A percentile compares a stretch with the other conserved stretches of the same genome.
Conservation (phyloP, 2,888 invertebrate genomes). For the Malachius bipustulatus region DNA sequence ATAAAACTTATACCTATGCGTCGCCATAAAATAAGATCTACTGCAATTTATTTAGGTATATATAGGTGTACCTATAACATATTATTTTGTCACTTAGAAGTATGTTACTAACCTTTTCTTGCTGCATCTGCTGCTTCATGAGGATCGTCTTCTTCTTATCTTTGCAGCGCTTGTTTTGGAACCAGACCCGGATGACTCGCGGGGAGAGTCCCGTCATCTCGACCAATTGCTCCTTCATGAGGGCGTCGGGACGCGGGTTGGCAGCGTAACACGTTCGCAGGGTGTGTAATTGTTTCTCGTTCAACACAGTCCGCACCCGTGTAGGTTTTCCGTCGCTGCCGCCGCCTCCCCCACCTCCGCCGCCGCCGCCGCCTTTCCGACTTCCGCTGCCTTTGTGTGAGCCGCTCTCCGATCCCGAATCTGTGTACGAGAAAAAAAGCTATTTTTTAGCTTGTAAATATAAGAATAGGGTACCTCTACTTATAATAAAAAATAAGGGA, state of each 20-base stretch:
- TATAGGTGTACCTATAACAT: too few relatives aligned
- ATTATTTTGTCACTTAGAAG: too few relatives aligned
- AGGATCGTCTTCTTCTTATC: slow-evolving; percentile 95
- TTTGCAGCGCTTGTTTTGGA: slow-evolving; percentile 96
- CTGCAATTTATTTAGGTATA: too few relatives aligned
- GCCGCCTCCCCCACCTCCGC: slow-evolving; percentile 39
- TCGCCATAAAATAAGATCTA: too few relatives aligned
- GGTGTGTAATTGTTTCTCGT: slow-evolving; percentile 96
- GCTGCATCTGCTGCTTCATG: slow-evolving; percentile 95
- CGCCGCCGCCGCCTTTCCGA: slow-evolving; percentile 21
- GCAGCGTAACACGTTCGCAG: slow-evolving; percentile 94
- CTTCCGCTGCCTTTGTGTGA: slow-evolving; percentile 69
- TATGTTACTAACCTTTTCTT: slow-evolving; percentile 74
- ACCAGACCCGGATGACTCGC: slow-evolving; percentile 98
- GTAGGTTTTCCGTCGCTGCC: slow-evolving; percentile 89
- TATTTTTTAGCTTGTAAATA: too few relatives aligned
- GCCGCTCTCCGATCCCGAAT: slow-evolving; percentile 85
- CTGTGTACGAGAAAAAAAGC: too few relatives aligned
- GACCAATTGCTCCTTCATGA: slow-evolving; percentile 98
- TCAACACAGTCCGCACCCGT: slow-evolving; percentile 95
- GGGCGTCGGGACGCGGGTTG: slow-evolving; percentile 95
- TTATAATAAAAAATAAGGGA: too few relatives aligned
- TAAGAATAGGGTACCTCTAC: too few relatives aligned
- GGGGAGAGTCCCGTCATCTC: slow-evolving; percentile 98
- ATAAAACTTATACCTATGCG: too few relatives aligned